phyloP scores from a whole-genome alignment of 2,797 vertebrate genomes.

The Chaetophractus vellerosus region DNA sequence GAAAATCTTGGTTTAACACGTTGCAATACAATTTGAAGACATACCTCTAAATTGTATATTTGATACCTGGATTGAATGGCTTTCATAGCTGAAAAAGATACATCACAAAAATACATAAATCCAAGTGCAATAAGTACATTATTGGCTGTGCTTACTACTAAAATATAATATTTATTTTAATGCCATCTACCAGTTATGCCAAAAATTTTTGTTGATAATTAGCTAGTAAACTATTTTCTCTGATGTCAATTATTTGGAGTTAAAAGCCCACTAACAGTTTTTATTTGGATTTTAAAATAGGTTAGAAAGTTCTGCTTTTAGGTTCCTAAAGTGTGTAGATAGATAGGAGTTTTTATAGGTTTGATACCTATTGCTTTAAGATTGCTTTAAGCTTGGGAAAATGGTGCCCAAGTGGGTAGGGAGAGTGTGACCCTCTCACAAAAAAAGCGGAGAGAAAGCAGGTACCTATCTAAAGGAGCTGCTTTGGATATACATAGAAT shows the following conservation, averaged over 20 bases:
- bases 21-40: not conserved
- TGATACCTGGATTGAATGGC: not conserved
- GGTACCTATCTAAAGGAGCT: no score
- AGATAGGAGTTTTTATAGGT: constrained; percentile 18
- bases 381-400: not conserved
- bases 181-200: not conserved
- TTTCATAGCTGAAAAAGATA: not conserved
- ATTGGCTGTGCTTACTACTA: not conserved
- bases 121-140: constrained; percentile 34
- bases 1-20: not conserved
- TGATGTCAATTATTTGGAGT: not conserved
- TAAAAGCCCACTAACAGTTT: constrained; percentile 52
- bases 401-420: no score
- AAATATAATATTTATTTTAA: not conserved
- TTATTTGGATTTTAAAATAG: constrained; percentile 51
- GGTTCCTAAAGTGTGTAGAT: not conserved
- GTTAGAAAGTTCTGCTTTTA: not conserved
- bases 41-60: not conserved
- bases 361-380: not conserved
- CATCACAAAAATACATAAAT: not conserved
- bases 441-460: no score
- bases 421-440: no score
- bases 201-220: constrained; percentile 20
- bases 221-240: not conserved
- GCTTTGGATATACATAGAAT: no score